These are phyloP conservation scores for Peromyscus polionotus DNA, from an alignment of 2,113 vertebrate species.

Conservation along the genomic window DNA sequence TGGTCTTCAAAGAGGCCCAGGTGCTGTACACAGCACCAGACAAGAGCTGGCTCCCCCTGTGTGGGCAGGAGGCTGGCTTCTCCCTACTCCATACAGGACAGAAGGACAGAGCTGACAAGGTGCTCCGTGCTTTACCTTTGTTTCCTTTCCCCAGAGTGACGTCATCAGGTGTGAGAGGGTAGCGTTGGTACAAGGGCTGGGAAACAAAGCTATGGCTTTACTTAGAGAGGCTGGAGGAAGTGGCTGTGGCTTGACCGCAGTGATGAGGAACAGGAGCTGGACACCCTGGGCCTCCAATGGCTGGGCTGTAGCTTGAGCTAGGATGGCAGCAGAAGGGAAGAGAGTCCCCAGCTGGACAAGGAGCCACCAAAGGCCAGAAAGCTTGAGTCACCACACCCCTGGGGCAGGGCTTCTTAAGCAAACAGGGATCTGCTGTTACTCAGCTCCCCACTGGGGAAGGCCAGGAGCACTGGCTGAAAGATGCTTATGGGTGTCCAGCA, in stretches of 20 bases:
- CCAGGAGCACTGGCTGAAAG: rapidly evolving
- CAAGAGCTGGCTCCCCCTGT: not conserved
- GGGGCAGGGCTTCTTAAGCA: not conserved
- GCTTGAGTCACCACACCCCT: not conserved
- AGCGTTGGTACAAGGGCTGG: constrained; percentile 9
- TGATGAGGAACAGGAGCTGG: not conserved
- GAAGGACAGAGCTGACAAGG: constrained; percentile 64
- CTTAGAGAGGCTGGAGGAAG: constrained; percentile 42
- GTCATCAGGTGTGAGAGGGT: not conserved
- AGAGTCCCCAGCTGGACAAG: not conserved
- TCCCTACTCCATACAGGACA: not conserved
- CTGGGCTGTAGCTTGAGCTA: not conserved
- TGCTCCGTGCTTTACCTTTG: not conserved
- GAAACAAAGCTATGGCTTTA: not conserved
- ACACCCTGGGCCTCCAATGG: rapidly evolving
- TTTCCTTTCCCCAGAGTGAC: not conserved
- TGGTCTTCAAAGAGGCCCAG: not conserved
- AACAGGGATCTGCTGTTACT: not conserved
- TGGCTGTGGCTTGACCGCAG: not conserved
- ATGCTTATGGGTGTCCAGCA: rapidly evolving
- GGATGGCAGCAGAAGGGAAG: not conserved
- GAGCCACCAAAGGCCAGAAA: not conserved
- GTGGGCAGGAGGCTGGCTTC: not conserved
- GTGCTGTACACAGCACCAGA: not conserved
- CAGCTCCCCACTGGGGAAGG: not conserved